These are phyloP conservation scores for Agrilus cyanescens DNA, from an alignment of 2,888 invertebrate species.

Conservation along the genomic window DNA sequence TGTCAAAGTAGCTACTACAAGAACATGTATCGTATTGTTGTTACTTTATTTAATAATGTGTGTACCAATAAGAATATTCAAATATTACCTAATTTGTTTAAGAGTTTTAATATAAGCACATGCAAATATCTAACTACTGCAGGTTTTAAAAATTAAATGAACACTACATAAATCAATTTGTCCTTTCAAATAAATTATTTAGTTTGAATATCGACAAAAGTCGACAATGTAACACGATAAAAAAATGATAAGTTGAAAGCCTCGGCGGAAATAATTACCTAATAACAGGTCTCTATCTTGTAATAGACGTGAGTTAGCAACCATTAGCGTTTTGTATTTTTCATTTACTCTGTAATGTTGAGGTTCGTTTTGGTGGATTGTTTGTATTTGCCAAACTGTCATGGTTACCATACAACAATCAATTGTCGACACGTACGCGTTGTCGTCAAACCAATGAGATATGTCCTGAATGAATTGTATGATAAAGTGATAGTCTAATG, in stretches of 20 bases:
- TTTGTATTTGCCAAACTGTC: slow-evolving; percentile 32
- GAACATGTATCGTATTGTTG: too few species aligned
- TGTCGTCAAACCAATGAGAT: slow-evolving; percentile 26
- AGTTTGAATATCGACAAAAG: neutral
- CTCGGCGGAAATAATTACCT: neutral
- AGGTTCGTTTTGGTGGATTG: slow-evolving; percentile 16
- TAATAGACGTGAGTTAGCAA: neutral
- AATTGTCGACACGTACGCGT: slow-evolving; percentile 34
- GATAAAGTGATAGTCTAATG: slow-evolving; percentile 32
- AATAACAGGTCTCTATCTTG: neutral
- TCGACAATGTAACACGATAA: neutral
- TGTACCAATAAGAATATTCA: too few species aligned
- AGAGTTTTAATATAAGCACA: too few species aligned
- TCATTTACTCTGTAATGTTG: neutral
- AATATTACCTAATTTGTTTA: too few species aligned
- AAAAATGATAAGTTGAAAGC: slow-evolving; percentile 1
- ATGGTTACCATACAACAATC: slow-evolving; percentile 34
- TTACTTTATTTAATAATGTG: too few species aligned
- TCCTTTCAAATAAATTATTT: too few species aligned
- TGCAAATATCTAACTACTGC: too few species aligned
- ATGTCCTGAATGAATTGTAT: slow-evolving; percentile 28
- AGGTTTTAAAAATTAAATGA: too few species aligned
- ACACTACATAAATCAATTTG: too few species aligned
- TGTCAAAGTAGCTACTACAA: too few species aligned
- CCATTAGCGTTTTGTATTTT: slow-evolving; percentile 6